phyloP scores from a whole-genome alignment of 2,113 vertebrate species.

The Rhynchopsitta pachyrhyncha region DNA sequence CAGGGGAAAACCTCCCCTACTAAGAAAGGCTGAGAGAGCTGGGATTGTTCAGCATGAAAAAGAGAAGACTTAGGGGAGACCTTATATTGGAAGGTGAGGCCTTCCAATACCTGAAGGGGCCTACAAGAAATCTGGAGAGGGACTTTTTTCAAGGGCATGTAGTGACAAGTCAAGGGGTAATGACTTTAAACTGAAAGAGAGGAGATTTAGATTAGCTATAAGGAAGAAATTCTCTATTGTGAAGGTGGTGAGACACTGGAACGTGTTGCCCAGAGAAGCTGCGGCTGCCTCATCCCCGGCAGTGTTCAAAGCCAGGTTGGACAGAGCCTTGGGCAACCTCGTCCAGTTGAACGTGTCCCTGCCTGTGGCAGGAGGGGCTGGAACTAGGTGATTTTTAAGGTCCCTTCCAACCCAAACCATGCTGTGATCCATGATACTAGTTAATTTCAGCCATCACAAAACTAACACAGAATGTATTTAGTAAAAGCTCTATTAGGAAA shows the following conservation, averaged over 20 bases:
- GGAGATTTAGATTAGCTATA: not conserved
- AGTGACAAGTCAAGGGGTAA: rapidly evolving
- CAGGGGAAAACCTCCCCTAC: rapidly evolving
- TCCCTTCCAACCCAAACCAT: not conserved
- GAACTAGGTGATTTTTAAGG: not conserved
- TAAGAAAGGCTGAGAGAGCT: not conserved
- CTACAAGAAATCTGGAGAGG: not conserved
- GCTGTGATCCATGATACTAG: not conserved
- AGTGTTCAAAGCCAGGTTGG: not conserved
- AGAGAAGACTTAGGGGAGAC: rapidly evolving
- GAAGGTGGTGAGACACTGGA: not conserved
- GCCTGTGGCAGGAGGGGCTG: rapidly evolving
- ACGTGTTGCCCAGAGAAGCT: not conserved
- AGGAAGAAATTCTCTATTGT: not conserved
- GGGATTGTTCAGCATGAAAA: not conserved
- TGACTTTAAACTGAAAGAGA: not conserved
- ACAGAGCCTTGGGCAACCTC: not conserved
- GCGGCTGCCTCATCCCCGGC: too few species aligned
- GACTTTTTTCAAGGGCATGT: rapidly evolving
- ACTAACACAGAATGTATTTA: not conserved
- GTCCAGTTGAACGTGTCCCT: not conserved
- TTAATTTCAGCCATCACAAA: not conserved
- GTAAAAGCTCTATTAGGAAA: not conserved
- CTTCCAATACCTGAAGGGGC: not conserved
- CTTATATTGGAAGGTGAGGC: not conserved